Conservation (phyloP, 2,113 vertebrate species). For the Stictonetta naevosa region DNA sequence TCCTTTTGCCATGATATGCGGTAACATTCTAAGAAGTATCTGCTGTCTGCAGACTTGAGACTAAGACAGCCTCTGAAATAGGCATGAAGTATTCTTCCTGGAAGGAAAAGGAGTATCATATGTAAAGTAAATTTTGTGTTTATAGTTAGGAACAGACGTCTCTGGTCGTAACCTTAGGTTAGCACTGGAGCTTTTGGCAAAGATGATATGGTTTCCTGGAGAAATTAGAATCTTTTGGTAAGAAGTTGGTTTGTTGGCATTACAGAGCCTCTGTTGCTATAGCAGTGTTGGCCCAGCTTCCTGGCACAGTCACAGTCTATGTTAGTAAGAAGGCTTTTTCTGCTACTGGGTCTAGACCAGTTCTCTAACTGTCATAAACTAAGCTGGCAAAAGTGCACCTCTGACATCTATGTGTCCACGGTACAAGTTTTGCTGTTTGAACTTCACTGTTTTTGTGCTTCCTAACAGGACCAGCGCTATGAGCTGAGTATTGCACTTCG, state of each 20-base stretch:
- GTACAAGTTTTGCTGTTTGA: not conserved
- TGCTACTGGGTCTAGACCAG: not conserved
- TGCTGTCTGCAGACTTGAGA: not conserved
- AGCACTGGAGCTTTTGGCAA: not conserved
- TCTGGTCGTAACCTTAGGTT: not conserved
- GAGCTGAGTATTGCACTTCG: not conserved
- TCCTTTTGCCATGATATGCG: not conserved
- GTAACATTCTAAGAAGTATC: not conserved
- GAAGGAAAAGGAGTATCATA: not conserved
- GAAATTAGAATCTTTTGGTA: not conserved
- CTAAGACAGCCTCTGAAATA: not conserved
- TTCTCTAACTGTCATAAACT: not conserved
- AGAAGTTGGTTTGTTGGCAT: not conserved
- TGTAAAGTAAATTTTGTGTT: not conserved
- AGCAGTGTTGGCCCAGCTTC: not conserved
- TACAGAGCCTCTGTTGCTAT: not conserved
- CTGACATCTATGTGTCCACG: not conserved
- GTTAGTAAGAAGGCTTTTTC: not conserved
- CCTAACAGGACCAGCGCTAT: not conserved
- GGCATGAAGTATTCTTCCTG: not conserved
- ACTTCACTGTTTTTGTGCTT: not conserved
- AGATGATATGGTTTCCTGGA: not conserved
- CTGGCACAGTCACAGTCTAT: not conserved
- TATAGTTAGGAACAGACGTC: not conserved
- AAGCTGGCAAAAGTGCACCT: not conserved